Conservation (phyloP, 1,140 invertebrate genomes). For the Lerema accius region DNA sequence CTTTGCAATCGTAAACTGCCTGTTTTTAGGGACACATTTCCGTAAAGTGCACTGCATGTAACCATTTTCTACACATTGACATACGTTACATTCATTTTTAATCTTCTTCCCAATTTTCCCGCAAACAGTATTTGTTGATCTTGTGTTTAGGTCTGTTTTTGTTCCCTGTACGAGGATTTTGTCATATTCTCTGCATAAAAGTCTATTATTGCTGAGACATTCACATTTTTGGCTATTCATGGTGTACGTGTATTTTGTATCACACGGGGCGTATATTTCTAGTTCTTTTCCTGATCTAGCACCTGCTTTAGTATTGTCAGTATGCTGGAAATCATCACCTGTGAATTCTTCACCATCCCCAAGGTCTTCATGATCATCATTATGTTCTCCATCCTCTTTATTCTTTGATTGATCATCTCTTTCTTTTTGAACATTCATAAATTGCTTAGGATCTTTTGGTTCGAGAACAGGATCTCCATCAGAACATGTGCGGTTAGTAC, state of each 20-base stretch:
- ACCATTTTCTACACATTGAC: conserved; percentile 48
- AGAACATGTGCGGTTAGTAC: conserved; percentile 58
- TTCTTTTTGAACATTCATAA: too few species aligned
- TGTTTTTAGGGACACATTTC: conserved; percentile 44
- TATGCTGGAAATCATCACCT: not conserved
- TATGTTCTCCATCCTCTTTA: too few species aligned
- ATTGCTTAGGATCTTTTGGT: too few species aligned
- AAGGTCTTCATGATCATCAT: not conserved
- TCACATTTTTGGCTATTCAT: conserved; percentile 57
- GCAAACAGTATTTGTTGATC: not conserved
- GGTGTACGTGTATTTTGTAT: conserved; percentile 44
- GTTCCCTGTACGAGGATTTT: not conserved
- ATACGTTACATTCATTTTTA: conserved; percentile 56
- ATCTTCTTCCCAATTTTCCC: conserved; percentile 38
- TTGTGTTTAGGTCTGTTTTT: not conserved
- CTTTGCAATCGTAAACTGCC: too few species aligned
- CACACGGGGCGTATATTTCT: conserved; percentile 61
- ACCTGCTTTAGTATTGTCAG: too few species aligned
- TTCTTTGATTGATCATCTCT: too few species aligned
- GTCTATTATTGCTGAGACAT: conserved; percentile 65
- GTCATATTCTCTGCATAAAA: conserved; percentile 46
- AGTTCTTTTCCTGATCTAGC: too few species aligned
- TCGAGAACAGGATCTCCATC: conserved; percentile 47
- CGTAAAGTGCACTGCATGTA: conserved; percentile 50
- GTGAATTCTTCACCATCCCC: conserved; percentile 13